Base-by-base conservation (phyloP, 1,140 invertebrate species). In the Piezodorus guildinii region DNA sequence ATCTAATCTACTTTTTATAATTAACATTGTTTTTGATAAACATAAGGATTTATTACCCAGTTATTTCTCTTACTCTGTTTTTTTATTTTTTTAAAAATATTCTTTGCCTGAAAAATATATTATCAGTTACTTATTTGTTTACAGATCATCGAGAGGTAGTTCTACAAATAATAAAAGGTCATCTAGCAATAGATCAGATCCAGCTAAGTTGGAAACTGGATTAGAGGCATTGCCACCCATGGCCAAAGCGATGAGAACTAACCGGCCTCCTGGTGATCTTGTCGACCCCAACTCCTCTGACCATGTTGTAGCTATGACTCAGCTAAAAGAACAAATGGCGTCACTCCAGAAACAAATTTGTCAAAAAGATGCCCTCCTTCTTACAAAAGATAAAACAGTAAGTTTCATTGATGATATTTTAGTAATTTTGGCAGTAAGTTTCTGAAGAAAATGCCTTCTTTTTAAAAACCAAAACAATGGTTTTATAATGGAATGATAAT, bases 291-390 rank as follows among this genome's bases (percentile, higher is more conserved):
- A 89, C 70, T 91, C 86, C 72, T 91, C 90, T 0, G 94, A 97
- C 74, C 91, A 96, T 72, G 87, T 96, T 23, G 91, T 95, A 12
- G 90, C 91, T 0, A 90, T 96, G 73, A 95, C 93, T 16, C 91
- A 95, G 73, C 80, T 98, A 0, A 91, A 90, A 72, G 94, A 97
- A 74, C 88, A 94, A 71, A 94, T 96, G 68, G 90, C 91, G 39
- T 86, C 85, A 71, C 76, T 96, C n/a, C 89, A 96, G 73, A 95
- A 94, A 74, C 89, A 91, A 70, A 77, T 96, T 3, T 76, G 78
- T 61, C 80, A 84, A 65, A 96, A 96, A 76, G 92, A 96, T 74
- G 81, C 83, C 62, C 86, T 91, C 69, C 76, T 97, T 56, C 75
- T 96, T 23, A 80, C 86, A 56, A 96, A 95, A 78, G 94, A 96